Base-by-base conservation (phyloP, 2,113 vertebrate genomes). In the Brachypodius melanocephalos region DNA sequence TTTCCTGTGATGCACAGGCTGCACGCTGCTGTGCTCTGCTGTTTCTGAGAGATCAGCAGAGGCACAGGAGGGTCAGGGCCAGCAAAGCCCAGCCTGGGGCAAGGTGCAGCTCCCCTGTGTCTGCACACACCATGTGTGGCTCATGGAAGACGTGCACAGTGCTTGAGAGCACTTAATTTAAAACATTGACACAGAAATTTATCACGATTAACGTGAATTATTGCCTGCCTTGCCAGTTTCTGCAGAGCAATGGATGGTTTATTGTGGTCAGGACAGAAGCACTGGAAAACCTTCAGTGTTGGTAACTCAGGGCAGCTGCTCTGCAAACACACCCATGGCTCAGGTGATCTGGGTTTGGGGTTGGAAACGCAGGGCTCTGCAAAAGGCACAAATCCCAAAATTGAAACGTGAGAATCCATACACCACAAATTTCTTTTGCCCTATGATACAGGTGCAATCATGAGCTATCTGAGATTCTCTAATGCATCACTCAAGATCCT, bases 181-280 rank as follows among this genome's bases (percentile, higher is more conserved):
- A 84, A 93, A 81, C 46, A 48, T 0, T 42, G 86, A 84, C 82
- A 74, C 21, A 20, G 46, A 90, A 66, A 90, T 82, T 68, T 61
- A 93, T 68, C 75, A 77, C n/a, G 19, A 77, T 96, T 85, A 73
- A 19, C 6, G 36, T 83, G 58, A 94, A 93, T 93, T 65, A 91
- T 34, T 85, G 82, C 66, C 40, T 76, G 49, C 16, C 54, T 88
- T 66, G 42, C 42, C n/a, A 24, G 42, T 65, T 94, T 76, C 74
- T 90, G 71, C 67, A 62, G 62, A 28, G 59, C 51, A 67, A 36
- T 28, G 59, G 54, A 24, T 65, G 49, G 78, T 46, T 91, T 79
- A 20, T 8, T 36, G 48, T 40, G 43, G 65, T 45, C 25, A 69
- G 42, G 29, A 85, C 15, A 25, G 54, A 83, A 79, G 66, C 17